Conservation (phyloP, 2,888 invertebrate species). For the Blera fallax region DNA sequence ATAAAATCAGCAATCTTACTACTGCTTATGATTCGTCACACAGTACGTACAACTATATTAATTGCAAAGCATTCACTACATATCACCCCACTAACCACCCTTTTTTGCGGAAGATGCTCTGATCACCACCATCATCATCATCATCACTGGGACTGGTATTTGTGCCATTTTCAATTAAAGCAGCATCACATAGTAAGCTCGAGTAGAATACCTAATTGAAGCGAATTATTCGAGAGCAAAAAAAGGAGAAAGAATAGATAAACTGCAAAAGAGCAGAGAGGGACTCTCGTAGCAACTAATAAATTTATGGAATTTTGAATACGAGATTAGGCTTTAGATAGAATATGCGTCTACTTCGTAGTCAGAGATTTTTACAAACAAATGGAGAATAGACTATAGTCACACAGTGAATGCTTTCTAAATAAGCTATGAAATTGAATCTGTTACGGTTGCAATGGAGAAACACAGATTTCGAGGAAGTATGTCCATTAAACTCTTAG, state of each 20-base stretch:
- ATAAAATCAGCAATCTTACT: background rate
- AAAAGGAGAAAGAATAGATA: slow-evolving; percentile 19
- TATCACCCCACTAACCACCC: background rate
- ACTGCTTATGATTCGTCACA: background rate
- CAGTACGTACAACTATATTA: slow-evolving; percentile 1
- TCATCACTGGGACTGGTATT: background rate
- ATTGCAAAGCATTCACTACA: background rate
- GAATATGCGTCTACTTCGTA: too few relatives aligned
- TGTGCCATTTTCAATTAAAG: slow-evolving; percentile 41
- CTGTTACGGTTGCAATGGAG: too few relatives aligned
- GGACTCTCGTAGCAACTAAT: background rate
- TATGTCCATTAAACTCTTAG: too few relatives aligned
- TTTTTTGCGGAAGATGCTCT: slow-evolving; percentile 18
- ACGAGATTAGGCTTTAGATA: background rate
- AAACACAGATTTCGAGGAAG: too few relatives aligned
- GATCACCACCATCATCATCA: slow-evolving; percentile 14
- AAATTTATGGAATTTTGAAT: slow-evolving; percentile 14
- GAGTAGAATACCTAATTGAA: slow-evolving; percentile 51
- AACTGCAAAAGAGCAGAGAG: background rate
- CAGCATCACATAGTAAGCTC: slow-evolving; percentile 1
- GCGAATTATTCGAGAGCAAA: slow-evolving; percentile 49
- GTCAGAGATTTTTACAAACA: too few relatives aligned
- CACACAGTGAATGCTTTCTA: too few relatives aligned
- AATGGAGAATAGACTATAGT: too few relatives aligned
- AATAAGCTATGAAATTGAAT: too few relatives aligned